Conservation (phyloP, 2,113 vertebrate species). For the Etia nguti region DNA sequence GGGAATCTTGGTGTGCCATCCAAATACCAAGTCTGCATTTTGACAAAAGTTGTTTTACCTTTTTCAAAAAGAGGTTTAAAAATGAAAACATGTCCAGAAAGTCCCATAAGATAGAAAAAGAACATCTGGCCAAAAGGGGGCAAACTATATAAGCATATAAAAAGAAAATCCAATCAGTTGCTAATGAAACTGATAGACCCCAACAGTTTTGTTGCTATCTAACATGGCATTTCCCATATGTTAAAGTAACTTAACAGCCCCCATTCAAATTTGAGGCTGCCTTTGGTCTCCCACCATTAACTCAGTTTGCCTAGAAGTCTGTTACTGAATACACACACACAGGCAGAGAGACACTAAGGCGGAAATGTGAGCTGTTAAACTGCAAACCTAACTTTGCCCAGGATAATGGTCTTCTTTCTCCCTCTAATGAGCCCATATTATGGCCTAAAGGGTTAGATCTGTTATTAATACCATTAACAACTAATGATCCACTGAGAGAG, state of each 20-base stretch:
- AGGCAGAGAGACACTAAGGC: neutral
- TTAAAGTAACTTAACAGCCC: slow-evolving; percentile 41
- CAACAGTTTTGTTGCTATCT: slow-evolving; percentile 46
- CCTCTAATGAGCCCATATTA: slow-evolving; percentile 56
- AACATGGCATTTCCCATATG: slow-evolving; percentile 57
- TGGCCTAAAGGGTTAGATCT: slow-evolving; percentile 47
- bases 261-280: slow-evolving; percentile 40
- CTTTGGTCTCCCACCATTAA: slow-evolving; percentile 61
- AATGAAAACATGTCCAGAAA: neutral
- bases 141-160: neutral
- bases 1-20: neutral
- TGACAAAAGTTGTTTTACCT: neutral
- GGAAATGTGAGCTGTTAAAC: slow-evolving; percentile 47
- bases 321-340: slow-evolving; percentile 12
- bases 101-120: neutral
- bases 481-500: slow-evolving; percentile 46
- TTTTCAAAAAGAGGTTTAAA: neutral
- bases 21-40: neutral
- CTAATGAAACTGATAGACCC: slow-evolving; percentile 46
- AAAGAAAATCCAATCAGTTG: slow-evolving; percentile 31
- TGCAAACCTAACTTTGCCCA: slow-evolving; percentile 24
- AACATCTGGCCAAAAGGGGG: neutral
- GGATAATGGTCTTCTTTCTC: slow-evolving; percentile 54
- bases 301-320: slow-evolving; percentile 45
- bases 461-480: slow-evolving; percentile 61